Conservation (phyloP, 2,888 invertebrate genomes). For the Bimastos eiseni region DNA sequence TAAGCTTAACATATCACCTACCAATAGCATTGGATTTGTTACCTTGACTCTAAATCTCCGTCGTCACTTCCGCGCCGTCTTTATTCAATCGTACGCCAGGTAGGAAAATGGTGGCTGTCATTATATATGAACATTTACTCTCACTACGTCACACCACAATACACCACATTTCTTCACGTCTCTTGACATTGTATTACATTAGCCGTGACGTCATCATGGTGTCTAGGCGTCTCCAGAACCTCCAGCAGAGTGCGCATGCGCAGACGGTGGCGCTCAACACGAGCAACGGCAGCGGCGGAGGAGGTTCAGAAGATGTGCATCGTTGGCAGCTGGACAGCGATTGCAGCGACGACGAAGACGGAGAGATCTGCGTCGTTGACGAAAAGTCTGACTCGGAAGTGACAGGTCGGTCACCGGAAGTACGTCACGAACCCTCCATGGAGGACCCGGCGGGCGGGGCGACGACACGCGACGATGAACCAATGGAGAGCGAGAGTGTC, state of each 20-base stretch:
- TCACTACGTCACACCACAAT: too few relatives aligned
- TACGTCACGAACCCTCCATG: not conserved
- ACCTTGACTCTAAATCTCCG: not conserved
- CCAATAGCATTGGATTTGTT: too few relatives aligned
- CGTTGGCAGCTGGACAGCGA: not conserved
- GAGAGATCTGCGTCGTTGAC: conserved; percentile 44
- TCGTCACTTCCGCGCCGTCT: not conserved
- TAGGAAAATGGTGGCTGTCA: not conserved
- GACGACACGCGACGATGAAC: not conserved
- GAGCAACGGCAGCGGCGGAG: not conserved
- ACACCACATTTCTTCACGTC: not conserved
- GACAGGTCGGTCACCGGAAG: not conserved
- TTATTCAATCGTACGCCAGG: not conserved
- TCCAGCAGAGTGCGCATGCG: conserved; percentile 21
- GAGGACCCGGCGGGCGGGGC: not conserved
- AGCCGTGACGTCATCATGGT: conserved; percentile 13
- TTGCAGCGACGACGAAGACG: conserved; percentile 40
- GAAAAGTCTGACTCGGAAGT: conserved; percentile 30
- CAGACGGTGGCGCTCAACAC: conserved; percentile 10
- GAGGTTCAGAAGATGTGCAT: not conserved
- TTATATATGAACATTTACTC: too few relatives aligned
- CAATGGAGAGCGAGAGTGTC: not conserved
- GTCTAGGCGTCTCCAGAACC: conserved; percentile 20
- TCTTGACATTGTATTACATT: not conserved
- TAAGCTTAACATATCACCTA: not conserved